Percentiles rank a stretch among this genome's conserved stretches.
These are phyloP conservation scores for Catocala sponsa DNA, from an alignment of 2,888 invertebrate species.

Conservation along the genomic window DNA sequence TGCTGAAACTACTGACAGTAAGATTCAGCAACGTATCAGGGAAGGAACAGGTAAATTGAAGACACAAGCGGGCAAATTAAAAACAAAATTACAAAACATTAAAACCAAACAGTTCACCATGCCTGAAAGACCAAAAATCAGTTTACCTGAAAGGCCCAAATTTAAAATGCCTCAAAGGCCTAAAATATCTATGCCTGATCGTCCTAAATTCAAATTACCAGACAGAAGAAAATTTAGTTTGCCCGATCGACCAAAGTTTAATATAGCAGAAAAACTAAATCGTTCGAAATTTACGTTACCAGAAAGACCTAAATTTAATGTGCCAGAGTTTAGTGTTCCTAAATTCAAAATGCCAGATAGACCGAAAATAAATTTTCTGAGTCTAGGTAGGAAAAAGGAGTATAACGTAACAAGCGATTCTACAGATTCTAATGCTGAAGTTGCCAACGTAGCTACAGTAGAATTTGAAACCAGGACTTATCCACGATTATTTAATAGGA, in stretches of 20 bases:
- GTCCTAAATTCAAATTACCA: conserved; percentile 87
- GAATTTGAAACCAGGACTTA: conserved; percentile 93
- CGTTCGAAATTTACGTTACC: conserved; percentile 90
- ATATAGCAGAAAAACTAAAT: conserved; percentile 86
- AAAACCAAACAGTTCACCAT: conserved; percentile 87
- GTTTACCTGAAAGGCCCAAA: conserved; percentile 87
- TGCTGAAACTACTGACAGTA: conserved; percentile 83
- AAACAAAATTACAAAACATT: conserved; percentile 90
- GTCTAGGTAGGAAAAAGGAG: conserved; percentile 86
- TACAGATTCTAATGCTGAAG: conserved; percentile 73
- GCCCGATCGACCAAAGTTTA: conserved; percentile 88
- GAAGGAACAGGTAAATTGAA: conserved; percentile 91
- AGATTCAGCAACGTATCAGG: conserved; percentile 90
- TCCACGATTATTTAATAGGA: conserved; percentile 90
- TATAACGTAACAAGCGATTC: conserved; percentile 70
- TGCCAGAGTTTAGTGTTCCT: conserved; percentile 81
- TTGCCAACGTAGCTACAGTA: conserved; percentile 87
- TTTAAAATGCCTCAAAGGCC: conserved; percentile 85
- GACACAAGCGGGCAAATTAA: conserved; percentile 91
- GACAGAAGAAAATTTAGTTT: conserved; percentile 90
- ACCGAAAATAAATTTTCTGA: conserved; percentile 90
- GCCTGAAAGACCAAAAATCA: conserved; percentile 88
- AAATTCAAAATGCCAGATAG: conserved; percentile 89
- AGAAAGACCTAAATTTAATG: conserved; percentile 86
- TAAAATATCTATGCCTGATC: conserved; percentile 86